A percentile compares a stretch with the other conserved stretches of the same genome.
phyloP scores from a whole-genome alignment of 2,888 invertebrate genomes.

The Agriopis leucophaearia region DNA sequence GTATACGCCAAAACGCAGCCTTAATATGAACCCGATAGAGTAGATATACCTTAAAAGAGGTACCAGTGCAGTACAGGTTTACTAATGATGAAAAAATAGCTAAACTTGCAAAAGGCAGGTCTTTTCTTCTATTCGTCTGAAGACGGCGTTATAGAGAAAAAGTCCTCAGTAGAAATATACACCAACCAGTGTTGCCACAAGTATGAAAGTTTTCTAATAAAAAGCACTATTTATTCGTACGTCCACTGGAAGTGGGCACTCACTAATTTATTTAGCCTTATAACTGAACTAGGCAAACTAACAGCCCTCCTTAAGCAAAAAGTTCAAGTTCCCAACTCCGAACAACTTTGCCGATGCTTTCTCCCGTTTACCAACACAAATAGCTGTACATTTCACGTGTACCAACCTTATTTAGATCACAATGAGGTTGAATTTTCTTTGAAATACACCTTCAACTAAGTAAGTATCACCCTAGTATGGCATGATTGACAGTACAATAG shows the following conservation, averaged over 20 bases:
- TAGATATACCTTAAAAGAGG: too few species aligned
- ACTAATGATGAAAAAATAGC: too few species aligned
- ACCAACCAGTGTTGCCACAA: slow-evolving; percentile 10
- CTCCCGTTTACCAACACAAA: slow-evolving; percentile 29
- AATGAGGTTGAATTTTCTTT: slow-evolving; percentile 19
- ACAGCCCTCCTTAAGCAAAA: slow-evolving; percentile 47
- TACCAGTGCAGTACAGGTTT: too few species aligned
- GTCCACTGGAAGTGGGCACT: slow-evolving; percentile 25
- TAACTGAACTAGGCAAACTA: slow-evolving; percentile 40
- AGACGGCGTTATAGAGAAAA: neutral
- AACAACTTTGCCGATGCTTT: slow-evolving; percentile 41
- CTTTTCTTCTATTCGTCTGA: neutral
- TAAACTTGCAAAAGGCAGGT: neutral
- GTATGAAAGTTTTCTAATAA: slow-evolving; percentile 34
- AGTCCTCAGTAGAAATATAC: neutral
- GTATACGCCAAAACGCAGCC: slow-evolving; percentile 46
- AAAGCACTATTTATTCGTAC: slow-evolving; percentile 29
- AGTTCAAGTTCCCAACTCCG: slow-evolving; percentile 42
- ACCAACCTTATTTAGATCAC: slow-evolving; percentile 45
- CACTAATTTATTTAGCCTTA: slow-evolving; percentile 45
- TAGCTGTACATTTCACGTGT: slow-evolving; percentile 44
- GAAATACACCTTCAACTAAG: slow-evolving; percentile 19
- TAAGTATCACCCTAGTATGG: slow-evolving; percentile 37
- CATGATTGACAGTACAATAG: slow-evolving; percentile 49
- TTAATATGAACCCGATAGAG: neutral